Conservation (phyloP, 2,888 invertebrate genomes). For the Clitarchus hookeri region DNA sequence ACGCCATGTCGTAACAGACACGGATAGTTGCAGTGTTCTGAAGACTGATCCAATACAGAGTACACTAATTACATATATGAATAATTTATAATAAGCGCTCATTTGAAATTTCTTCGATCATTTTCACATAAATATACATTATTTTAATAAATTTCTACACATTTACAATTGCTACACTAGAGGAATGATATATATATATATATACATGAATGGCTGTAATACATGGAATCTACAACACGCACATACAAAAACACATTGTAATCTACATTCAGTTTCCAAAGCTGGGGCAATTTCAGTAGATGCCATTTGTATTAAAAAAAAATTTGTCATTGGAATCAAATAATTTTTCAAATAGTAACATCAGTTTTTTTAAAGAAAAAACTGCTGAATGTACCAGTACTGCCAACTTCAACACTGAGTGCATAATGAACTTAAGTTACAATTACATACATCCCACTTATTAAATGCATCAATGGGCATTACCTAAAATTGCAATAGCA, state of each 20-base stretch:
- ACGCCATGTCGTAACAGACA: too few species aligned
- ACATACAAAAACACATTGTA: neutral
- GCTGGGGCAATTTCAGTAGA: neutral
- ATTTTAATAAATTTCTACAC: neutral
- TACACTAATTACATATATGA: neutral
- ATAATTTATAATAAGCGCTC: neutral
- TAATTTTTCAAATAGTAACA: too few species aligned
- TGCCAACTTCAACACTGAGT: too few species aligned
- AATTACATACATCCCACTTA: too few species aligned
- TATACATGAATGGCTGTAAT: conserved; percentile 10
- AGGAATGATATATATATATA: conserved; percentile 6
- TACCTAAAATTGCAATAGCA: too few species aligned
- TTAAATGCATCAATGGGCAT: too few species aligned
- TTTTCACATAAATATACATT: neutral
- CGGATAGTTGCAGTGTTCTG: too few species aligned
- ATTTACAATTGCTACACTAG: neutral
- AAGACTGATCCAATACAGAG: too few species aligned
- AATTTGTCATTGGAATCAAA: neutral
- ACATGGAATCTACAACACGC: neutral
- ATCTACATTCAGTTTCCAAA: neutral
- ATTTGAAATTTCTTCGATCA: neutral
- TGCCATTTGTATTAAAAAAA: neutral
- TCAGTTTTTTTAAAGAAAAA: too few species aligned
- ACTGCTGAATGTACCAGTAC: too few species aligned
- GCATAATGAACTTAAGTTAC: too few species aligned